phyloP scores from a whole-genome alignment of 2,888 invertebrate species.

The Saturnia pavonia region DNA sequence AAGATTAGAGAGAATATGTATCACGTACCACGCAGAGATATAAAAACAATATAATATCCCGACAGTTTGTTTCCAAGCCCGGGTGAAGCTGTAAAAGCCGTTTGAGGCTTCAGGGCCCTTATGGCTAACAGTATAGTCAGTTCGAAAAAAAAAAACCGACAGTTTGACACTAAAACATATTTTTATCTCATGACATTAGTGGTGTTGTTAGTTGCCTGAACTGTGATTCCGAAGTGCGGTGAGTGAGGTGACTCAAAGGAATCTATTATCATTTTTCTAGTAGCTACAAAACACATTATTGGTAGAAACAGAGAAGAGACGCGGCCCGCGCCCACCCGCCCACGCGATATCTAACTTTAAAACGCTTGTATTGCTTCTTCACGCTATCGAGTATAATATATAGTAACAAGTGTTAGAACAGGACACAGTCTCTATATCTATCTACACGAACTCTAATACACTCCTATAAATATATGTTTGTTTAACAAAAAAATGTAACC shows the following conservation, averaged over 20 bases:
- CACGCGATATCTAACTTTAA: background rate
- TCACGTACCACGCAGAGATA: background rate
- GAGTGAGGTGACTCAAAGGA: background rate
- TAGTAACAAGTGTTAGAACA: background rate
- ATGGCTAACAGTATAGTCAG: too few relatives aligned
- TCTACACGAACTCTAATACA: too few relatives aligned
- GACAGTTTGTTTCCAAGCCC: too few relatives aligned
- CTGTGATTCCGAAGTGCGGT: background rate
- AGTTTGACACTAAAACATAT: background rate
- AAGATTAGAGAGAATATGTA: too few relatives aligned
- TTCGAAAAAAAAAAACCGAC: too few relatives aligned
- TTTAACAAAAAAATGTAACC: background rate
- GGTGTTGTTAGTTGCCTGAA: background rate
- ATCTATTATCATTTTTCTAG: constrained; percentile 2
- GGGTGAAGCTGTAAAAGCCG: too few relatives aligned
- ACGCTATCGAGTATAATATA: background rate
- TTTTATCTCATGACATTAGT: background rate
- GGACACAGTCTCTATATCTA: background rate
- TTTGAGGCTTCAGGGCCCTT: too few relatives aligned
- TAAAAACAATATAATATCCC: background rate
- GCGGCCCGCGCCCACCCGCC: background rate
- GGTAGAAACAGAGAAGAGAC: background rate
- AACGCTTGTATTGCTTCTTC: background rate
- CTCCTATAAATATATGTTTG: background rate
- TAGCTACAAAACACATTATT: background rate